These are phyloP conservation scores for Pseudomyrmex sp. DNA, from an alignment of 1,140 invertebrate genomes.

Conservation along the genomic window DNA sequence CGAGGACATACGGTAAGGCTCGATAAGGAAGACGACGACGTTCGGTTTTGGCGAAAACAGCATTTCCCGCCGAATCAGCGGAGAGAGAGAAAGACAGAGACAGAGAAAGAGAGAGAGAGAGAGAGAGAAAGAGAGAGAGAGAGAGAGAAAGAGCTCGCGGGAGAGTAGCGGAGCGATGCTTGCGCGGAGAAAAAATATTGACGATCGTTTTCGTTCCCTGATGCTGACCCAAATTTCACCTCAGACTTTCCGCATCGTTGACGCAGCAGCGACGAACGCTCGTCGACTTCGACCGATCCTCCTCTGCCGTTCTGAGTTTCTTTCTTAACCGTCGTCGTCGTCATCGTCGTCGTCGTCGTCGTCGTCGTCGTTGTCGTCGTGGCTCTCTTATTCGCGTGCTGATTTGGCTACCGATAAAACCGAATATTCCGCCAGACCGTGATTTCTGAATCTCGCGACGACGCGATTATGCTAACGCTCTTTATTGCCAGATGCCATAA, in stretches of 20 bases:
- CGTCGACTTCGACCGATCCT: conserved; percentile 31
- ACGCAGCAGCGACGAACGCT: conserved; percentile 63
- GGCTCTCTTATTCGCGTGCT: conserved; percentile 45
- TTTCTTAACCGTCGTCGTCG: conserved; percentile 4
- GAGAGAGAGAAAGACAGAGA: not conserved
- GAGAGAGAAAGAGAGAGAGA: too few species aligned
- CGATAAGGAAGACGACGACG: conserved; percentile 67
- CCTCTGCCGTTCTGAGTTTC: not conserved
- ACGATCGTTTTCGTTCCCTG: conserved; percentile 70
- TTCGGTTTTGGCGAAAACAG: conserved; percentile 67
- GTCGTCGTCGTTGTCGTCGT: conserved; percentile 11
- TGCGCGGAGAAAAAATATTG: conserved; percentile 65
- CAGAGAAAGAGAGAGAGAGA: not conserved
- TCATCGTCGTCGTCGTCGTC: conserved; percentile 7
- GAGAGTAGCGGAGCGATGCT: conserved; percentile 11
- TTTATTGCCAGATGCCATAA: conserved; percentile 53
- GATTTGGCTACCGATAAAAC: conserved; percentile 65
- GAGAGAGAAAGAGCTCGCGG: too few species aligned
- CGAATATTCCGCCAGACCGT: conserved; percentile 53
- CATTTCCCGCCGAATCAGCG: conserved; percentile 33
- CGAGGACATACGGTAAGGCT: conserved; percentile 44
- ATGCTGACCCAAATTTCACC: conserved; percentile 74
- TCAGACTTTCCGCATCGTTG: conserved; percentile 71
- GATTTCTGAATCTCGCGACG: conserved; percentile 61
- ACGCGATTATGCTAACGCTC: conserved; percentile 63